Percentiles rank a stretch among this genome's conserved stretches.
phyloP scores from a whole-genome alignment of 1,140 invertebrate genomes.

The Cepaea nemoralis region DNA sequence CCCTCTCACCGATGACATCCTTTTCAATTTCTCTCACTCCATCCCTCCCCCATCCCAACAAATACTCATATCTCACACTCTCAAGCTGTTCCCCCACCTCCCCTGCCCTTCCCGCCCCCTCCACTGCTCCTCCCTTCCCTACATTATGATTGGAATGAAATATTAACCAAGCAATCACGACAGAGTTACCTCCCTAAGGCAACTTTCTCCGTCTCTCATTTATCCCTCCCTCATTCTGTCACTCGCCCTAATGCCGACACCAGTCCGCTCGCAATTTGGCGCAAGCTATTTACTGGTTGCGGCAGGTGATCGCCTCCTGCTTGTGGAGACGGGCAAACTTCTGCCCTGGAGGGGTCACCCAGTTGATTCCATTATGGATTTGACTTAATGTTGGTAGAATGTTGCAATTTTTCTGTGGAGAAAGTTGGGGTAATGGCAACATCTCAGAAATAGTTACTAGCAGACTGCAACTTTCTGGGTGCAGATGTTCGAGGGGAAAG shows the following conservation, averaged over 20 bases:
- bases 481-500: not conserved
- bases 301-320: not conserved
- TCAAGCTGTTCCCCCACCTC: not conserved
- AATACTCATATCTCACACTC: not conserved
- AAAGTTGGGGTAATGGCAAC: not conserved
- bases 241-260: not conserved
- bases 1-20: slow-evolving; percentile 10
- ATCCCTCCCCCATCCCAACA: too few species aligned
- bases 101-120: not conserved
- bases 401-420: not conserved
- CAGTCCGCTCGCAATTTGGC: slow-evolving; percentile 12
- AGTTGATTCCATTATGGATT: slow-evolving; percentile 1
- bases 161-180: slow-evolving; percentile 9
- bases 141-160: slow-evolving; percentile 5
- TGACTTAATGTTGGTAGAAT: not conserved
- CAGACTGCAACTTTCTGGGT: not conserved
- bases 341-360: not conserved
- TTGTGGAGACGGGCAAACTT: not conserved
- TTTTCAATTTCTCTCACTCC: slow-evolving; percentile 20
- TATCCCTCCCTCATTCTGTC: not conserved
- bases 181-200: not conserved
- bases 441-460: too few species aligned
- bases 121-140: not conserved
- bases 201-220: not conserved
- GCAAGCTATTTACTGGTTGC: slow-evolving; percentile 1